Conservation (phyloP, 1,140 invertebrate species). For the Gryon sp. region DNA sequence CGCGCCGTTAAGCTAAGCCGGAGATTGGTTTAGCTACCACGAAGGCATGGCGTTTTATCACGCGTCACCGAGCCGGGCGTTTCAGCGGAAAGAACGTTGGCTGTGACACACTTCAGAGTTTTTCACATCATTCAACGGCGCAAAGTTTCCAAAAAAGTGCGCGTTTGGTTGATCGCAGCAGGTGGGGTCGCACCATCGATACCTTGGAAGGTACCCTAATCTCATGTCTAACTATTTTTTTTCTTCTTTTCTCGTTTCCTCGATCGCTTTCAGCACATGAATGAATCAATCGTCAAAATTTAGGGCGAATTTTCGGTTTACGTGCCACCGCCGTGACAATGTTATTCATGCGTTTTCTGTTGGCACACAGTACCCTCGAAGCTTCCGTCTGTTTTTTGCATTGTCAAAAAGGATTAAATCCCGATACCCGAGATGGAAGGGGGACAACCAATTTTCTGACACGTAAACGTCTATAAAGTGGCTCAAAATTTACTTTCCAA, state of each 20-base stretch:
- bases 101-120: constrained; percentile 55
- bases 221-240: constrained; percentile 13
- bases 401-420: constrained; percentile 77
- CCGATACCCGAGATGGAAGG: constrained; percentile 38
- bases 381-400: constrained; percentile 63
- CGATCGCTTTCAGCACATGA: too few species aligned
- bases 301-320: constrained; percentile 69
- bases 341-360: constrained; percentile 26
- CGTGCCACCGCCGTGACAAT: constrained; percentile 56
- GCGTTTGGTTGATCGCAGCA: constrained; percentile 60
- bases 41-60: constrained; percentile 75
- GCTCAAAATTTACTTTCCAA: too few species aligned
- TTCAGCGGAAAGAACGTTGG: constrained; percentile 56
- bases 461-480: constrained; percentile 19
- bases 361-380: constrained; percentile 20
- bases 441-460: constrained; percentile 45
- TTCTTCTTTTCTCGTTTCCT: constrained; percentile 8
- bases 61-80: constrained; percentile 75
- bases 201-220: constrained; percentile 39
- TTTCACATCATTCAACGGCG: constrained; percentile 17
- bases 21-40: constrained; percentile 79
- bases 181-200: constrained; percentile 71
- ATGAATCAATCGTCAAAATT: constrained; percentile 65
- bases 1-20: constrained; percentile 74
- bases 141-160: constrained; percentile 40